Evolutionary conservation across 2,797 vertebrate genomes (phyloP).

Genomic region (Dryobates pubescens): DNA sequence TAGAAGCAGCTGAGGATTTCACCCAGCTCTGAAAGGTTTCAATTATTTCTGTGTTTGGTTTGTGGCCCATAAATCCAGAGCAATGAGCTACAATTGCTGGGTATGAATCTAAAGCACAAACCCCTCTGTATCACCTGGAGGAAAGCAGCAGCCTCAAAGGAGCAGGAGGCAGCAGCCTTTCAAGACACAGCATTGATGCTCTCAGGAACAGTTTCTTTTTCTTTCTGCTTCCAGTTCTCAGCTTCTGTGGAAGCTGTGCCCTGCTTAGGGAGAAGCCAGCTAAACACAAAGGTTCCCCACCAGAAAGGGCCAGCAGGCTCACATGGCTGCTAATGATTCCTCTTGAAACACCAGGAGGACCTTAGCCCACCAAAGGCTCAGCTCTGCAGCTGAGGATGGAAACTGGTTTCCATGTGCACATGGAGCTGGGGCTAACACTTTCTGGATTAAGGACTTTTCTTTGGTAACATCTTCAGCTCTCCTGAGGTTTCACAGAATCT

Average conservation of each 20-base stretch:
- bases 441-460: not conserved
- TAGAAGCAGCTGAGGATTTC: constrained; percentile 66
- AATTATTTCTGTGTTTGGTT: constrained; percentile 72
- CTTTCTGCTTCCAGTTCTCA: not conserved
- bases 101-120: constrained; percentile 55
- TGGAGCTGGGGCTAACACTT: not conserved
- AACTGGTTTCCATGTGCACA: not conserved
- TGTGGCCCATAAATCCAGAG: constrained; percentile 54
- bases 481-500: not conserved
- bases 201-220: not conserved
- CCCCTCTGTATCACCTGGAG: constrained; percentile 9
- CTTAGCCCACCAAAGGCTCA: not conserved
- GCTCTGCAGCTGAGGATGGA: not conserved
- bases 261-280: not conserved
- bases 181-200: not conserved
- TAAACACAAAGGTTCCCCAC: not conserved
- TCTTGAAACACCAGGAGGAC: not conserved
- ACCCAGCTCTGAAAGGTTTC: constrained; percentile 55
- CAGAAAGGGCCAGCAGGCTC: not conserved
- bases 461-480: not conserved
- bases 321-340: not conserved
- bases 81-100: constrained; percentile 72
- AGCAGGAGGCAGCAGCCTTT: constrained; percentile 10
- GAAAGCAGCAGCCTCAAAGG: not conserved
- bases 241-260: not conserved